phyloP scores from a whole-genome alignment of 2,888 invertebrate species.

The Plutella xylostella region DNA sequence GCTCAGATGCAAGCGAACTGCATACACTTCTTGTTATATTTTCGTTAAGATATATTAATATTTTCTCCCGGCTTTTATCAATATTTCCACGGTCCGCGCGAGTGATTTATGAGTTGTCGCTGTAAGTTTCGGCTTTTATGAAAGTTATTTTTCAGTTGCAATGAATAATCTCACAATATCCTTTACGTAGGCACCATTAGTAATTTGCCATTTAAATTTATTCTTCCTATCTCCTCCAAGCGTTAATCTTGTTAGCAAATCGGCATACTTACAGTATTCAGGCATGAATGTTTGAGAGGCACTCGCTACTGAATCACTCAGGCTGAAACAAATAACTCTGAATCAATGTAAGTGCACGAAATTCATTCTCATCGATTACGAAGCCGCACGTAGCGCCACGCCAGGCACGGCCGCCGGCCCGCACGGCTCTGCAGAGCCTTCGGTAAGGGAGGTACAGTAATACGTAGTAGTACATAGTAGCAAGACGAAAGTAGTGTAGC shows the following conservation, averaged over 20 bases:
- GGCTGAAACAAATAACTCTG: slow-evolving; percentile 2
- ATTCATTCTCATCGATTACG: slow-evolving; percentile 6
- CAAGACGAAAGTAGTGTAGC: too few species aligned
- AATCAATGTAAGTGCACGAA: slow-evolving; percentile 7
- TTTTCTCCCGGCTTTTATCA: slow-evolving; percentile 30
- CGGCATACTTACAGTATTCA: too few species aligned
- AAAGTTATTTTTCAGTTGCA: too few species aligned
- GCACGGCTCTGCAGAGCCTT: slow-evolving; percentile 42
- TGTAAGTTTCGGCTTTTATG: too few species aligned
- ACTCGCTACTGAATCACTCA: not conserved
- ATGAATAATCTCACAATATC: too few species aligned
- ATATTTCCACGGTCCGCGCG: slow-evolving; percentile 1
- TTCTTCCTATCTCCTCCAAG: too few species aligned
- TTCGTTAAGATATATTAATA: slow-evolving; percentile 27
- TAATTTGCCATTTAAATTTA: too few species aligned
- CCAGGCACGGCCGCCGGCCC: slow-evolving; percentile 3
- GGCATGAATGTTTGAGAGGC: not conserved
- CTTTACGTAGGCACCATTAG: too few species aligned
- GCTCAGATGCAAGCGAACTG: slow-evolving; percentile 66
- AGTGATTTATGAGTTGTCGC: not conserved
- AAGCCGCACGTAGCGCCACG: slow-evolving; percentile 1
- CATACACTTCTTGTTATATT: slow-evolving; percentile 62
- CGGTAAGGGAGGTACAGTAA: not conserved
- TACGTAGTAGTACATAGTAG: too few species aligned
- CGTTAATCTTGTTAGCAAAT: too few species aligned